Evolutionary conservation across 2,797 vertebrate genomes (phyloP).

Genomic region (Anguilla obscura): DNA sequence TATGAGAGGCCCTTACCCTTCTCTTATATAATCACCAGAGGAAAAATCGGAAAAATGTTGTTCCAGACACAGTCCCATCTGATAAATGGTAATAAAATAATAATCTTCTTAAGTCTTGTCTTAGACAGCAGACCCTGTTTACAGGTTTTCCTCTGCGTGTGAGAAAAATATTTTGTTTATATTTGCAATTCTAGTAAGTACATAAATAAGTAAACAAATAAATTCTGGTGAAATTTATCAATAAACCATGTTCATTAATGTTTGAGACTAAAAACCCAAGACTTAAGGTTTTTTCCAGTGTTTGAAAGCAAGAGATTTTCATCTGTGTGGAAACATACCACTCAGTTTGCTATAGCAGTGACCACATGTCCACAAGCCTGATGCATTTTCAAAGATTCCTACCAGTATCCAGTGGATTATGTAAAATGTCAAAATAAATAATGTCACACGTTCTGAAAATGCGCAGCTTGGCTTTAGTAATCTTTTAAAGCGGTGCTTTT

Average conservation of each 20-base stretch:
- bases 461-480: constrained; percentile 22
- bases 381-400: not conserved
- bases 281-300: not conserved
- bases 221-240: not conserved
- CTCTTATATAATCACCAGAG: no score
- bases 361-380: not conserved
- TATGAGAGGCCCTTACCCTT: not conserved
- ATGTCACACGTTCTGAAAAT: constrained; percentile 28
- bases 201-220: no score
- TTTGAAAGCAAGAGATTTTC: not conserved
- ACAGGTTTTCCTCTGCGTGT: not conserved
- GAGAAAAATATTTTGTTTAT: not conserved
- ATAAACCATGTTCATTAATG: not conserved
- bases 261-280: not conserved
- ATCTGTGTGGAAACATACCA: no score
- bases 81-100: not conserved
- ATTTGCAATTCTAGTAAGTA: no score
- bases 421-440: not conserved
- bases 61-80: not conserved
- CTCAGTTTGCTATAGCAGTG: not conserved
- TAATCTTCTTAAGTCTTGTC: not conserved
- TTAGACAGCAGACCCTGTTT: not conserved
- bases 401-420: not conserved
- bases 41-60: not conserved
- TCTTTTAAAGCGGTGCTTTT: constrained; percentile 15